Base-by-base conservation (phyloP, 2,888 invertebrate genomes). In the Epiblema foenella region DNA sequence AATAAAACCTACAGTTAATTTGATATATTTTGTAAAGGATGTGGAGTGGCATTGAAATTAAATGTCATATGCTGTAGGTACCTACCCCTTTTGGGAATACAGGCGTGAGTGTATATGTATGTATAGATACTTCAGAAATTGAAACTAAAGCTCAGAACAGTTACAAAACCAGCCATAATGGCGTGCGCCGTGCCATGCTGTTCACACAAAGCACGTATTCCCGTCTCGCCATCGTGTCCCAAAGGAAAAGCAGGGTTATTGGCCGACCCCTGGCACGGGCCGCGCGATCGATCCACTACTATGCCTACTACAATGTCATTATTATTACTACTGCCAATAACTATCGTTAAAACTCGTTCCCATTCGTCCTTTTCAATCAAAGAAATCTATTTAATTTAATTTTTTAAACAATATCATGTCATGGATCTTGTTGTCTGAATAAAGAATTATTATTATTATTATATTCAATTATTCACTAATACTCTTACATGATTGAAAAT, bases 261-360 rank as follows among this genome's bases (percentile, higher is more conserved):
- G 93, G 83, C 91, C 92, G 85, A 78, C 73, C 74, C 87, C 75
- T 82, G 89, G 89, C 76, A 89, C 92, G 51, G 82, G 74, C 76
- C 85, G 87, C 84, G 78, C 91, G 85, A 89, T 92, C 91, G 91
- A 93, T 93, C 66, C 56, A 66, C 54, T 59, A 54, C 56, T 64
- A 9, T 20, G 56, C 75, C 73, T 78, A 74, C 78, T 79, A 81
- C 79, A 80, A 79, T 76, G 76, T 74, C 78, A 76, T 78, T 83
- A 82, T 84, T 83, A 82, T 84, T 81, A 83, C 83, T 83, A 79
- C 81, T 87, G 86, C 85, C 86, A 86, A 83, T 86, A 12, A 52
- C 24, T 18, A 11, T n/a, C 78, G 80, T 85, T 29, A 56, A 56
- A 15, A n/a, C 15, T 56, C 2, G 17, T 39, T 58, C 9, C 11